Evolutionary conservation across 1,140 invertebrate genomes (phyloP), one percentile per base, ranked within the genome.

Genomic region (Doryteuthis pealeii): DNA sequence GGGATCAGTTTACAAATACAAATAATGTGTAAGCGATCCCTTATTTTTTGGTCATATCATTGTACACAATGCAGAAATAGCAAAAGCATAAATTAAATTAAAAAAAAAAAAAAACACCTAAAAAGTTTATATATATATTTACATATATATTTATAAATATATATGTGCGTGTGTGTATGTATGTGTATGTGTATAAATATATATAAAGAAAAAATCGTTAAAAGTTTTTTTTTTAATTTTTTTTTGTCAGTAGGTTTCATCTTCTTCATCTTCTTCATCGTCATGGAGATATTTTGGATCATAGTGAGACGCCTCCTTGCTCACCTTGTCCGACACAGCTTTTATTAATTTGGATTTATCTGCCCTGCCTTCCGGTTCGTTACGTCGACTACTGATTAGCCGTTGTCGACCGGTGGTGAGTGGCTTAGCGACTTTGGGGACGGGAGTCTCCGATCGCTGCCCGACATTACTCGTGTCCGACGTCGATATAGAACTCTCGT

Each of bases 371-470:
- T 31, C 30, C 8, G 66, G 5, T 30, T 33, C 32, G 4, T 31
- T 68, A 26, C 30, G 28, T 18, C 32, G 66, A 33, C 15, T 31
- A 31, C 30, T 68, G 4, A 68, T 26, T 6, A 68, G 30, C 15
- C 28, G 28, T 30, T 30, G 32, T 15, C 84, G 74, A 14, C 84
- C 84, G 1, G 84, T 85, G 32, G 83, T 83, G 33, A 85, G 74
- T 8, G 84, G 84, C 28, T 80, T 84, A 28, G 78, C 78, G 68
- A 82, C 43, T 79, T 81, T 83, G 12, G 79, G 81, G 54, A 79
- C 78, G 0, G 81, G 82, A 0, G 83, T 83, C 68, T 85, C 78
- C 0, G 73, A 75, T 69, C 82, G 58, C 35, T 76, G 72, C 22
- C 74, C 58, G 31, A 33, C 35, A 1, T 80, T 73, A 70, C 72